phyloP scores from a whole-genome alignment of 2,113 vertebrate genomes.

The Gnathonemus echidnorhynchus region DNA sequence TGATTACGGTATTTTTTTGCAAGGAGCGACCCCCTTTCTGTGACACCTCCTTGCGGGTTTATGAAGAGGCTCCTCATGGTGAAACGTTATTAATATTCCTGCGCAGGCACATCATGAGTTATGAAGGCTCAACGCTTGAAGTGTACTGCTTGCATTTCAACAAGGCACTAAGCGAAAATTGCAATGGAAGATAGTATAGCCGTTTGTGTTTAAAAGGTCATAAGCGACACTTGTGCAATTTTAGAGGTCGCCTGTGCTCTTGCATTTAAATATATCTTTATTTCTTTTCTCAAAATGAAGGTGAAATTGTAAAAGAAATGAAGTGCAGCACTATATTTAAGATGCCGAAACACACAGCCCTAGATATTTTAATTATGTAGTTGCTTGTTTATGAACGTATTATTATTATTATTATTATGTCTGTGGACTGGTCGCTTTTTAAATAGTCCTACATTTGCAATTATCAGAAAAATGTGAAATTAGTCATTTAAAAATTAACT shows the following conservation, averaged over 20 bases:
- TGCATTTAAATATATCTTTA: not conserved
- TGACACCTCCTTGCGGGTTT: not conserved
- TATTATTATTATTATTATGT: not conserved
- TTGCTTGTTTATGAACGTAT: not conserved
- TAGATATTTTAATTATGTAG: not conserved
- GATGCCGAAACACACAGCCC: not conserved
- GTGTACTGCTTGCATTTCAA: not conserved
- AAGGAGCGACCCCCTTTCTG: not conserved
- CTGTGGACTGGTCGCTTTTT: not conserved
- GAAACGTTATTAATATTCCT: not conserved
- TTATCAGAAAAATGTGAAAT: not conserved
- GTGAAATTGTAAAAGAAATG: not conserved
- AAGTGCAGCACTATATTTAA: not conserved
- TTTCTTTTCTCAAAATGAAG: not conserved
- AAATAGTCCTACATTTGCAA: not conserved
- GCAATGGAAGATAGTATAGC: not conserved
- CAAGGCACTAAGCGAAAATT: not conserved
- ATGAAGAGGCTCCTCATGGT: not conserved
- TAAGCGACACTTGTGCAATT: not conserved
- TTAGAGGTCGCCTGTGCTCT: not conserved
- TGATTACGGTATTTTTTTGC: not conserved
- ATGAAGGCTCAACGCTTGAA: not conserved
- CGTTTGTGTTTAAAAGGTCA: not conserved
- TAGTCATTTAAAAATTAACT: not conserved
- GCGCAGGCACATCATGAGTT: not conserved